Evolutionary conservation across 2,797 vertebrate species (phyloP), one percentile per base, ranked within the genome.

Genomic region (Argentina silus): DNA sequence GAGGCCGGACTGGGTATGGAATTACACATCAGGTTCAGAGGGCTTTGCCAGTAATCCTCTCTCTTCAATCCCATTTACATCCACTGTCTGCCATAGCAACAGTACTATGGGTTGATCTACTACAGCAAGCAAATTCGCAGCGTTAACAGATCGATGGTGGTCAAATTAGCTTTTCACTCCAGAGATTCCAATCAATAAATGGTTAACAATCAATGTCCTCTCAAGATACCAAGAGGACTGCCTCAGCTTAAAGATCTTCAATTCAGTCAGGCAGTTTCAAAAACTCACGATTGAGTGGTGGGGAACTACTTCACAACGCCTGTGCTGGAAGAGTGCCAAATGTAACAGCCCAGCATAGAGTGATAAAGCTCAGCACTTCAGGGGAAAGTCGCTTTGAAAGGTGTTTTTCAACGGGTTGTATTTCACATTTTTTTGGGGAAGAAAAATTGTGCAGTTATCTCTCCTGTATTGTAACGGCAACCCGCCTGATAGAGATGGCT

Each of bases 21-120:
- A 74, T 84, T 82, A 80, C 27, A 85, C 75, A 74, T 72, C 62
- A 77, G 65, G 47, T 76, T 70, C 64, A 75, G 59, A 86, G 73
- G n/a, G 67, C 44, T 84, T 76, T 82, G 65, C 68, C 70, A 69
- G 36, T 74, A 72, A 80, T 78, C 72, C 70, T 67, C 1, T 1
- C 64, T 43, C 45, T 23, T 10, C 36, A 70, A 70, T 72, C 66
- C 11, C 6, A 72, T 76, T 81, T 83, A 9, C 62, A 78, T 84
- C 75, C 71, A 2, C 45, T 36, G 56, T 83, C 67, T 71, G 27
- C 73, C 66, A 61, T 73, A 77, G 74, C 67, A 70, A 77, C 73
- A 65, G 15, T 75, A 67, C 14, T 78, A 78, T 81, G 68, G 68
- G 74, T 82, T 48, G 21, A 51, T 76, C 72, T 65, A 79, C 72